These are phyloP conservation scores for Trichonephila clavata DNA, from an alignment of 1,140 invertebrate genomes.

Conservation along the genomic window DNA sequence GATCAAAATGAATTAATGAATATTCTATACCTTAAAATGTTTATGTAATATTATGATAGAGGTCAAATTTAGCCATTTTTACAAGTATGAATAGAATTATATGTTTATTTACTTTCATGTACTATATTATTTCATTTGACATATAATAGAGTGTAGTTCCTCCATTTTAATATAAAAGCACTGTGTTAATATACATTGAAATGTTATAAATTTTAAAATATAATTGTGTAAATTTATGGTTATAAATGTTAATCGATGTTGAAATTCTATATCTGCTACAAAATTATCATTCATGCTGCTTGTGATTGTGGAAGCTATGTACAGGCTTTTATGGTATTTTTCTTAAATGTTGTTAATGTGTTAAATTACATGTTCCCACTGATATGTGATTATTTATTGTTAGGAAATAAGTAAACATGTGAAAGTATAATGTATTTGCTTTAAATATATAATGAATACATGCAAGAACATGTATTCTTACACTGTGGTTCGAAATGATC, in stretches of 20 bases:
- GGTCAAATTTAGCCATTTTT: neutral
- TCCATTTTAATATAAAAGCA: neutral
- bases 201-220: neutral
- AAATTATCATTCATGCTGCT: neutral
- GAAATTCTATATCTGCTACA: neutral
- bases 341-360: neutral
- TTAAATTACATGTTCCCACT: neutral
- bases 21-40: too few species aligned
- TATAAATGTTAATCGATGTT: neutral
- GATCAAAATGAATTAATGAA: too few species aligned
- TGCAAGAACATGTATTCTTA: neutral
- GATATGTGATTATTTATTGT: neutral
- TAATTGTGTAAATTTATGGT: neutral
- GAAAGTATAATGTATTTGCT: neutral
- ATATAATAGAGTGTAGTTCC: neutral
- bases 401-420: neutral
- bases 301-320: neutral
- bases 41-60: too few species aligned
- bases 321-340: slow-evolving; percentile 5
- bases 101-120: neutral
- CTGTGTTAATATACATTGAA: neutral
- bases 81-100: neutral
- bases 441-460: neutral
- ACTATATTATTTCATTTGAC: neutral
- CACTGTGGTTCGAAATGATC: neutral